These are phyloP conservation scores for Philaethria dido DNA, from an alignment of 2,888 invertebrate species.

Conservation along the genomic window DNA sequence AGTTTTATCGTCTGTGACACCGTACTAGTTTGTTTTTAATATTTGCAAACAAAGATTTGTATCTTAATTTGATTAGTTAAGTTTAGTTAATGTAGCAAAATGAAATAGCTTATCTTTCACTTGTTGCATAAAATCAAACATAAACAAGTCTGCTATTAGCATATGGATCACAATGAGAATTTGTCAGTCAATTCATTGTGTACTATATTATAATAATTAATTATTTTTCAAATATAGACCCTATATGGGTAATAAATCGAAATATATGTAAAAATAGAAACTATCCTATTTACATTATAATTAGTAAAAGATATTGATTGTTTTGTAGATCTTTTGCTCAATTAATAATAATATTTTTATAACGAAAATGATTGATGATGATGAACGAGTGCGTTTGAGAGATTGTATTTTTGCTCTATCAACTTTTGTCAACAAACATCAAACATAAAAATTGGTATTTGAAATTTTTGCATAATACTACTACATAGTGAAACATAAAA, in stretches of 20 bases:
- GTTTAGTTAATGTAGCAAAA: conserved; percentile 1
- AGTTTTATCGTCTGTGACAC: conserved; percentile 61
- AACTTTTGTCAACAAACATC: not conserved
- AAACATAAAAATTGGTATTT: not conserved
- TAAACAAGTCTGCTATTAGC: not conserved
- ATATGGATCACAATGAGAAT: not conserved
- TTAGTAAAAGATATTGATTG: no score
- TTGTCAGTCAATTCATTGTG: not conserved
- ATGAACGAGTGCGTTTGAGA: conserved; percentile 13
- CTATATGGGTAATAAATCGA: no score
- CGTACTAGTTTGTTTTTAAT: conserved; percentile 50
- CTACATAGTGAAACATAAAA: not conserved
- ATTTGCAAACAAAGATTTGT: conserved; percentile 54
- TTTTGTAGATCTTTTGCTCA: no score
- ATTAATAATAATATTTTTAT: conserved; percentile 1
- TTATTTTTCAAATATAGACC: not conserved
- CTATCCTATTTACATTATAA: no score
- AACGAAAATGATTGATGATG: conserved; percentile 8
- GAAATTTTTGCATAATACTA: not conserved
- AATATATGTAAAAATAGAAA: no score
- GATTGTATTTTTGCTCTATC: conserved; percentile 3
- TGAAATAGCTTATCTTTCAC: not conserved
- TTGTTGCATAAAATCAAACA: not conserved
- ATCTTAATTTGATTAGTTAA: conserved; percentile 34
- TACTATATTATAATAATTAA: not conserved